Conservation (phyloP, 2,888 invertebrate species). For the Coelinius sp. region DNA sequence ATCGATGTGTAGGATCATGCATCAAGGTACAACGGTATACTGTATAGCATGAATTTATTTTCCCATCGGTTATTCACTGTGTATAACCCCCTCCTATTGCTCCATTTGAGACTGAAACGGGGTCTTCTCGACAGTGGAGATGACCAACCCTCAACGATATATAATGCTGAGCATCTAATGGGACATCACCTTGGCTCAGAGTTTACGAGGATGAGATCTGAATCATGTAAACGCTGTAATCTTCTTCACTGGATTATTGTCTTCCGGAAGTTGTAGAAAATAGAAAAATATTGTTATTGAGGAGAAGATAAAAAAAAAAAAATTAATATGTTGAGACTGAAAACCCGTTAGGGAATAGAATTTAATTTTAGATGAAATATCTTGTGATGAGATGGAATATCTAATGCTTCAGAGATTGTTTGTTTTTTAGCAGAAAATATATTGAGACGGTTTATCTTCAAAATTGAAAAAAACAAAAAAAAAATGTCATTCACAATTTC, state of each 20-base stretch:
- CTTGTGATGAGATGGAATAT: background rate
- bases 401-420: background rate
- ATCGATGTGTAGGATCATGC: slow-evolving; percentile 50
- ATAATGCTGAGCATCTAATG: slow-evolving; percentile 30
- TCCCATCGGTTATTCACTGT: slow-evolving; percentile 27
- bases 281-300: slow-evolving; percentile 1
- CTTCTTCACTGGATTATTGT: slow-evolving; percentile 26
- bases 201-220: slow-evolving; percentile 16
- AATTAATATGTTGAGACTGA: background rate
- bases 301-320: background rate
- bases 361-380: background rate
- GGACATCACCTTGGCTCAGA: slow-evolving; percentile 24
- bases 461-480: background rate
- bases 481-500: too few relatives aligned
- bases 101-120: background rate
- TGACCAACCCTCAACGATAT: slow-evolving; percentile 28
- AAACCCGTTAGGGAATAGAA: slow-evolving; percentile 12
- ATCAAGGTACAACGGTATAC: slow-evolving; percentile 61
- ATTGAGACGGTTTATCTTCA: background rate
- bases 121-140: slow-evolving; percentile 14
- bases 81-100: background rate
- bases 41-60: slow-evolving; percentile 35
- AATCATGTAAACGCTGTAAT: slow-evolving; percentile 19
- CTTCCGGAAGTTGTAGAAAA: slow-evolving; percentile 22
- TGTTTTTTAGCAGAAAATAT: too few relatives aligned